Percentiles rank a stretch among this genome's conserved stretches.
Evolutionary conservation across 1,140 invertebrate species (phyloP).

Genomic region (Bombus terrestris): DNA sequence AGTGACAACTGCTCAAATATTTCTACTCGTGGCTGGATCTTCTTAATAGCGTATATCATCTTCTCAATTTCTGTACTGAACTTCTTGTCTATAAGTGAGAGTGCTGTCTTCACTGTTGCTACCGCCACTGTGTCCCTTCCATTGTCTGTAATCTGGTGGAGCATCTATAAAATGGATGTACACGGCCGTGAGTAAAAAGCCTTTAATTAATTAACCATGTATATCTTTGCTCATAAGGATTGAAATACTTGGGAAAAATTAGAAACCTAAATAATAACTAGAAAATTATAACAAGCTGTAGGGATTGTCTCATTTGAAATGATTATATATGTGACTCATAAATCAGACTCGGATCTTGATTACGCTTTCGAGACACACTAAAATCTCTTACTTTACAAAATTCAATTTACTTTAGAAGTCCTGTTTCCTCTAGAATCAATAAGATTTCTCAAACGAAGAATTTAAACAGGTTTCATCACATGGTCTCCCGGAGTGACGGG

Average conservation of each 20-base stretch:
- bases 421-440: neutral
- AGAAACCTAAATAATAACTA: neutral
- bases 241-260: neutral
- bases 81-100: slow-evolving; percentile 84
- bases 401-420: no score
- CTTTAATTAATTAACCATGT: neutral
- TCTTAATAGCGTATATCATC: slow-evolving; percentile 80
- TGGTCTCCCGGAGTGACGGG: slow-evolving; percentile 84
- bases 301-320: no score
- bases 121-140: slow-evolving; percentile 83
- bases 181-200: slow-evolving; percentile 68
- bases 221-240: neutral
- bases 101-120: slow-evolving; percentile 84
- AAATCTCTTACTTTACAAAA: no score
- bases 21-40: slow-evolving; percentile 82
- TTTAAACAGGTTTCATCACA: slow-evolving; percentile 76
- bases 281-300: neutral
- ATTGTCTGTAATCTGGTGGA: slow-evolving; percentile 85
- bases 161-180: slow-evolving; percentile 82
- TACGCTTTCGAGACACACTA: no score
- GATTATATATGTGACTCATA: no score
- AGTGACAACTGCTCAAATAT: slow-evolving; percentile 76
- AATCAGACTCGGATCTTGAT: no score
- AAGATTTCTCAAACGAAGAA: neutral
- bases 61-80: slow-evolving; percentile 82